Conservation (phyloP, 2,113 vertebrate species). For the Leptobrachium ailaonicum region DNA sequence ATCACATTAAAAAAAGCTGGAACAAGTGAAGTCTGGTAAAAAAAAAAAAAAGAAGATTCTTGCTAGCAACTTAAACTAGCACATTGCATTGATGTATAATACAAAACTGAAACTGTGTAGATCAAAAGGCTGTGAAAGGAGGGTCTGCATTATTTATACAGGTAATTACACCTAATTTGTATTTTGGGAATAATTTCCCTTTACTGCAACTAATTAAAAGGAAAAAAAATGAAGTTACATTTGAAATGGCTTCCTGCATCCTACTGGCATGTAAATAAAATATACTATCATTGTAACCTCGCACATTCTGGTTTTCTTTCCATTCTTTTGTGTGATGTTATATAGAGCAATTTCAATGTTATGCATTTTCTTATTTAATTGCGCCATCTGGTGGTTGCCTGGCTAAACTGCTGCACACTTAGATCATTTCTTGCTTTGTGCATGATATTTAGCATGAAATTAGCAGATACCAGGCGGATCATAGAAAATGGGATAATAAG, state of each 20-base stretch:
- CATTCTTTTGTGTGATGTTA: not conserved
- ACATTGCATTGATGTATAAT: not conserved
- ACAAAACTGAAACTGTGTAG: not conserved
- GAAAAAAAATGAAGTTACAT: not conserved
- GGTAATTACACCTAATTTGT: not conserved
- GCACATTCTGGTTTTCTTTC: not conserved
- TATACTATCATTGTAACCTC: not conserved
- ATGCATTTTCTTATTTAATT: slow-evolving; percentile 5
- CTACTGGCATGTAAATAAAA: not conserved
- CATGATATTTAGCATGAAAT: slow-evolving; percentile 33
- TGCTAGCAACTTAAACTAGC: not conserved
- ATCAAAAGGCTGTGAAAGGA: not conserved
- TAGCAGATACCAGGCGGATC: slow-evolving; percentile 28
- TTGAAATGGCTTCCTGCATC: not conserved
- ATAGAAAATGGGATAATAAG: slow-evolving; percentile 32
- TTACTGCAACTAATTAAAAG: not conserved
- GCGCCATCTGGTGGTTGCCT: slow-evolving; percentile 25
- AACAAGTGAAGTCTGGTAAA: not conserved
- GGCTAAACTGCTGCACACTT: not conserved
- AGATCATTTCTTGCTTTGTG: slow-evolving; percentile 32
- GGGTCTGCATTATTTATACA: not conserved
- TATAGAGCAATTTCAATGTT: not conserved
- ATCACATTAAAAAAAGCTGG: not conserved
- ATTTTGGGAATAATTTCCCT: not conserved
- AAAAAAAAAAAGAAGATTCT: not conserved